Conservation (phyloP, 2,797 vertebrate genomes). For the Ctenopoma multispine region DNA sequence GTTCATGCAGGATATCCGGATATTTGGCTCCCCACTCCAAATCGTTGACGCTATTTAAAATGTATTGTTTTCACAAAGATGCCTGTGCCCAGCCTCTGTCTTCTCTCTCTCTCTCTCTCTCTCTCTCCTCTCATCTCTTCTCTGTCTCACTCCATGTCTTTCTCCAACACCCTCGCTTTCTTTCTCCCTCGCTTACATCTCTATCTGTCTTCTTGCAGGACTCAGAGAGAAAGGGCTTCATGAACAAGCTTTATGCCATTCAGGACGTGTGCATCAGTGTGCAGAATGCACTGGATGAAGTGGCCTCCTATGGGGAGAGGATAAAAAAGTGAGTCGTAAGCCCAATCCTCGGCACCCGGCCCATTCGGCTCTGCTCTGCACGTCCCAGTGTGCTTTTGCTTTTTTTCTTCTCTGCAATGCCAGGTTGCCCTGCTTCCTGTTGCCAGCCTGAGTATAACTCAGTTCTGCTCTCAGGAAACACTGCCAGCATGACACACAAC, state of each 20-base stretch:
- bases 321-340: slow-evolving; percentile 96
- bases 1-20: slow-evolving; percentile 77
- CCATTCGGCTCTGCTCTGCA: slow-evolving; percentile 60
- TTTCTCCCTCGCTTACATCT: slow-evolving; percentile 66
- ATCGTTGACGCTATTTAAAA: slow-evolving; percentile 81
- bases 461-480: slow-evolving; percentile 52
- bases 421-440: slow-evolving; percentile 64
- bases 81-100: slow-evolving; percentile 75
- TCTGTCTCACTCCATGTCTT: slow-evolving; percentile 45
- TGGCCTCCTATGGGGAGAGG: slow-evolving; percentile 95
- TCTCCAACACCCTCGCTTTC: slow-evolving; percentile 55
- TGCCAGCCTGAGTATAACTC: slow-evolving; percentile 63
- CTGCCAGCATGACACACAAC: slow-evolving; percentile 56
- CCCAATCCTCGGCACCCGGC: slow-evolving; percentile 71
- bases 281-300: slow-evolving; percentile 96
- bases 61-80: slow-evolving; percentile 79
- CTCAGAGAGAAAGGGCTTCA: slow-evolving; percentile 97
- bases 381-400: slow-evolving; percentile 35
- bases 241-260: slow-evolving; percentile 98
- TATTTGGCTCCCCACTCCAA: slow-evolving; percentile 80
- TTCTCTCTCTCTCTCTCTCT: slow-evolving; percentile 48
- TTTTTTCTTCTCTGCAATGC: slow-evolving; percentile 35
- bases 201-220: slow-evolving; percentile 88
- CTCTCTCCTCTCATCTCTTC: slow-evolving; percentile 37
- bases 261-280: slow-evolving; percentile 98